Conservation (phyloP, 2,888 invertebrate genomes). For the Agonopterix subpropinquella region DNA sequence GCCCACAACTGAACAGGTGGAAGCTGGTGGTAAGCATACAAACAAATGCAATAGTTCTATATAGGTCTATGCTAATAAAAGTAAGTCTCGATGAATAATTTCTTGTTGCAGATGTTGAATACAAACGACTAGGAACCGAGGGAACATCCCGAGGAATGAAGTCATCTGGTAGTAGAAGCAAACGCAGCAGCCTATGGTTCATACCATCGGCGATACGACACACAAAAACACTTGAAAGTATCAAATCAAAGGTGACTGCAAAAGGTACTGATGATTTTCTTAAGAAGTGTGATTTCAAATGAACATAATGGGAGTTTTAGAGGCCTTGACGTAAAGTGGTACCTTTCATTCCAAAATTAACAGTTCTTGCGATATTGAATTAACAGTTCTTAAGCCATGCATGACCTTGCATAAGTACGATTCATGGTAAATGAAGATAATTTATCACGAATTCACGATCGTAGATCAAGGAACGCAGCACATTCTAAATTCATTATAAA, state of each 20-base stretch:
- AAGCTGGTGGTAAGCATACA: constrained; percentile 56
- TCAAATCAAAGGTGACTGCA: constrained; percentile 58
- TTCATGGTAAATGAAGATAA: too few species aligned
- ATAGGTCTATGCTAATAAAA: neutral
- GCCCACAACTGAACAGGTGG: constrained; percentile 70
- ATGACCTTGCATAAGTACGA: too few species aligned
- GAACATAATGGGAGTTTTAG: too few species aligned
- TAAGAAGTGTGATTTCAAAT: neutral
- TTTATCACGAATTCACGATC: too few species aligned
- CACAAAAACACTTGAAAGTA: constrained; percentile 67
- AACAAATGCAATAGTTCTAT: neutral
- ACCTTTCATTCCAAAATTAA: too few species aligned
- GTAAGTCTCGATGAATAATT: neutral
- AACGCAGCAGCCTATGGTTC: constrained; percentile 65
- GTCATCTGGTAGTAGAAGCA: constrained; percentile 42
- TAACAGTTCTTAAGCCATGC: too few species aligned
- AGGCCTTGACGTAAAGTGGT: too few species aligned
- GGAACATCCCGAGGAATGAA: constrained; percentile 38
- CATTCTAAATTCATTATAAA: too few species aligned
- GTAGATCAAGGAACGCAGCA: too few species aligned
- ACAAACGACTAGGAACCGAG: constrained; percentile 61
- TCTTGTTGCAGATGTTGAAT: constrained; percentile 54
- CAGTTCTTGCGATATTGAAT: too few species aligned
- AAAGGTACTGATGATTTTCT: constrained; percentile 42
- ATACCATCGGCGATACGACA: constrained; percentile 68